A percentile compares a stretch with the other conserved stretches of the same genome.
Evolutionary conservation across 2,888 invertebrate genomes (phyloP).

Genomic region (Vannuccia rotundouncinata): DNA sequence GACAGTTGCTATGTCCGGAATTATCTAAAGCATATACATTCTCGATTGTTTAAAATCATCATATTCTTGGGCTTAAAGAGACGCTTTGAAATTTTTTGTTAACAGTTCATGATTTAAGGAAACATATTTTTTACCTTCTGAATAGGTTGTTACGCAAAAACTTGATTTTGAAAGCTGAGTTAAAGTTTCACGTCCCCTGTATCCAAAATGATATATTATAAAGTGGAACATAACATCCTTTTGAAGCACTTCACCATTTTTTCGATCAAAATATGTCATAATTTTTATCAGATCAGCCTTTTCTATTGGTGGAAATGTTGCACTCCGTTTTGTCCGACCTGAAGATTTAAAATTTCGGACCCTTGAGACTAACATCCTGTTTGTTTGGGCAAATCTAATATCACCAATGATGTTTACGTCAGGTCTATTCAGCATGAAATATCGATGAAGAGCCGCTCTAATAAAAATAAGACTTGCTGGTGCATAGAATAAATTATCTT

Average conservation of each 20-base stretch:
- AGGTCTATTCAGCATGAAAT: conserved; percentile 12
- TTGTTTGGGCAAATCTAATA: conserved; percentile 18
- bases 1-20: background rate
- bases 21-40: conserved; percentile 11
- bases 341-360: conserved; percentile 3
- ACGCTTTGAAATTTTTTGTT: conserved; percentile 12
- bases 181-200: background rate
- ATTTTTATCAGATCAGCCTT: background rate
- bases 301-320: background rate
- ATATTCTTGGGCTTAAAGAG: background rate
- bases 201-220: conserved; percentile 21
- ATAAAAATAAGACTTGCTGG: background rate
- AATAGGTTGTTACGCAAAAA: background rate
- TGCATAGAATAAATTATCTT: background rate
- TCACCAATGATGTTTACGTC: conserved; percentile 20
- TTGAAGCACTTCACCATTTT: background rate
- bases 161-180: background rate
- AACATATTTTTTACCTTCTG: background rate
- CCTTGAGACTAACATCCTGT: conserved; percentile 11
- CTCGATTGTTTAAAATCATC: background rate
- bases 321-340: background rate
- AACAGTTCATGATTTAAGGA: conserved; percentile 25
- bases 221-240: conserved; percentile 15
- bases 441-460: conserved; percentile 9
- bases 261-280: background rate